Conservation (phyloP, 2,113 vertebrate genomes). For the Malurus cyaneus region DNA sequence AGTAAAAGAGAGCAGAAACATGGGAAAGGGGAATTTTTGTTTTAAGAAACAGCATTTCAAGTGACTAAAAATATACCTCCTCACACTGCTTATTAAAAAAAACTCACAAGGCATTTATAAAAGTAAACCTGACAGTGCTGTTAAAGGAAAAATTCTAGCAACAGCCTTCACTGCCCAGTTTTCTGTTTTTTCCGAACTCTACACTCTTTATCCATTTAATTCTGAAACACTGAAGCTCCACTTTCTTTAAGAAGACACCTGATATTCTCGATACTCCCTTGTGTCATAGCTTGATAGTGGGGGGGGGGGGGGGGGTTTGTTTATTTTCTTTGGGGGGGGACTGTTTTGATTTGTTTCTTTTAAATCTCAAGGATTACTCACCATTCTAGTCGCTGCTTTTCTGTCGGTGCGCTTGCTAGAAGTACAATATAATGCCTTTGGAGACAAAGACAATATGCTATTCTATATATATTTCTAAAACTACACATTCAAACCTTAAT, state of each 20-base stretch:
- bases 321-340: neutral
- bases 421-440: slow-evolving; percentile 94
- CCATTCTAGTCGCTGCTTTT: slow-evolving; percentile 88
- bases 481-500: slow-evolving; percentile 61
- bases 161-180: neutral
- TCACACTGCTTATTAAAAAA: neutral
- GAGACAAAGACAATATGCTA: slow-evolving; percentile 83
- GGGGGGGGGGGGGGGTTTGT: neutral
- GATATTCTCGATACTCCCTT: neutral
- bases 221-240: neutral
- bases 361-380: slow-evolving; percentile 72
- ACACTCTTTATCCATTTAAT: neutral
- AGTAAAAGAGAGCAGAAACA: neutral
- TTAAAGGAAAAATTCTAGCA: neutral
- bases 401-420: slow-evolving; percentile 85
- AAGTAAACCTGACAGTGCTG: neutral
- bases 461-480: slow-evolving; percentile 69
- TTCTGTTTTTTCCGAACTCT: neutral
- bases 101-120: neutral
- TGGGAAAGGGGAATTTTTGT: neutral
- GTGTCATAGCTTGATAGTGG: neutral
- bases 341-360: neutral
- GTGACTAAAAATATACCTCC: neutral
- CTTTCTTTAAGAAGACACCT: neutral
- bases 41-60: neutral